Evolutionary conservation across 2,888 invertebrate genomes (phyloP).

Genomic region (Rhagonycha fulva): DNA sequence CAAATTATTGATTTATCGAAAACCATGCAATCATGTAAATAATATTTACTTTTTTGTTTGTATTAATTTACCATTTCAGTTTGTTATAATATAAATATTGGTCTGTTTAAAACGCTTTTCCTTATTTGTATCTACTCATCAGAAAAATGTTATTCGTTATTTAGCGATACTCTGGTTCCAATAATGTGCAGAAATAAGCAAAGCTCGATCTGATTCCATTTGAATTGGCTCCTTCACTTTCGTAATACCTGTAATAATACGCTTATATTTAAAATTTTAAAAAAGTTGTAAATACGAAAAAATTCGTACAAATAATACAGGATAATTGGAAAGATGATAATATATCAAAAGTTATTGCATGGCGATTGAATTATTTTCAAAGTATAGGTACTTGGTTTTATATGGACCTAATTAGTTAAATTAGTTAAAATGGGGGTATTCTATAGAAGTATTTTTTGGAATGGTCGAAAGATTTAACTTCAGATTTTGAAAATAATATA

Average conservation of each 20-base stretch:
- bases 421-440: no score
- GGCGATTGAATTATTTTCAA: no score
- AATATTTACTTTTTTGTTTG: not conserved
- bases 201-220: not conserved
- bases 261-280: not conserved
- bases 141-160: not conserved
- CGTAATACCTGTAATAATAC: not conserved
- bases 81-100: not conserved
- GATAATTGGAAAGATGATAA: no score
- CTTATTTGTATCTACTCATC: not conserved
- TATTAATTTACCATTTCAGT: not conserved
- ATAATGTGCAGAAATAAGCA: not conserved
- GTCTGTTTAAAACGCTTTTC: not conserved
- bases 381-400: no score
- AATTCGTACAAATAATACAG: no score
- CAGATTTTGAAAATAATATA: no score
- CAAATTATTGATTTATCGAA: not conserved
- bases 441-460: no score
- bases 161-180: not conserved
- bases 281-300: no score
- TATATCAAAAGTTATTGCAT: no score
- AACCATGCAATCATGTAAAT: not conserved
- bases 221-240: not conserved
- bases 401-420: no score
- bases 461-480: no score